Base-by-base conservation (phyloP, 2,113 vertebrate species). In the Ptyas mucosa region DNA sequence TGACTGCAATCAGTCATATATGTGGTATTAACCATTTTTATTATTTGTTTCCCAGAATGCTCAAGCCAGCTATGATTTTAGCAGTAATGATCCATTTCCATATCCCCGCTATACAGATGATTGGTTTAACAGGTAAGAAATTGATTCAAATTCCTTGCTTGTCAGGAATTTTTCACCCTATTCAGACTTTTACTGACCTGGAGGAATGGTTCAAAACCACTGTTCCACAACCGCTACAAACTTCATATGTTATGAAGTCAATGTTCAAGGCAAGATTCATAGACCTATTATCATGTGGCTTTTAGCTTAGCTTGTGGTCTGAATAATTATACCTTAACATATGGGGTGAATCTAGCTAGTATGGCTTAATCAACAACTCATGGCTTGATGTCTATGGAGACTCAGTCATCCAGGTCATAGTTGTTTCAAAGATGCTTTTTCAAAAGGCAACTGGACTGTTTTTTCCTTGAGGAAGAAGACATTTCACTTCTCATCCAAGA, bases 121-220 rank as follows among this genome's bases (percentile, higher is more conserved):
- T 98, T 99, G 99, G 99, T 99, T 99, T 97, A 99, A 99, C 99
- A 99, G 99, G 99, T 99, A 98, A 97, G 89, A 58, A 81, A n/a
- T 0, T 43, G 90, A 89, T 29, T 89, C 26, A 49, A 89, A 87
- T 43, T 2, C 52, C 87, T 90, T 3, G 57, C 1, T 64, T 81
- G 26, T 88, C 29, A 90, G 91, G 46, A 92, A 90, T 61, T 94
- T n/a, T 49, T 94, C 94, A 29, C 51, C 91, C 51, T 46, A 8
- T 18, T 87, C 57, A 87, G 9, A n/a, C 7, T 52, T 61, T 26
- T 87, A 26, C 12, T 49, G 15, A 1, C 39, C 94, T 93, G 53
- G 24, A 51, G 24, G 10, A 81, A 43, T 43, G 15, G 87, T 52
- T 53, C 14, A 54, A 53, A n/a, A 21, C 87, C 26, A 86, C 94